phyloP scores from a whole-genome alignment of 2,113 vertebrate species.

The Mesitornis unicolor region DNA sequence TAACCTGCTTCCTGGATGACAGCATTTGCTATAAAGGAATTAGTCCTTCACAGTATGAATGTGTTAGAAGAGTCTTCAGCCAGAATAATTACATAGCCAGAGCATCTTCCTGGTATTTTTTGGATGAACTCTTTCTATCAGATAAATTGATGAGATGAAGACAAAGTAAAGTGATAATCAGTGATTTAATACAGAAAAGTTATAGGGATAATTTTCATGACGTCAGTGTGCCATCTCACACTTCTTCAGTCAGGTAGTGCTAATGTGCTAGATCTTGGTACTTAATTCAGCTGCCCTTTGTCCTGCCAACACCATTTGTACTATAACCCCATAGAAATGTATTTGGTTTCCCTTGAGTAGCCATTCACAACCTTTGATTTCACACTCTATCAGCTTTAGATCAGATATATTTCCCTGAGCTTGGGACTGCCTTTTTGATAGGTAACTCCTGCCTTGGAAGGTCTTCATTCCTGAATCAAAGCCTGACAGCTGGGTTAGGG shows the following conservation, averaged over 20 bases:
- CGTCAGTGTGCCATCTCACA: not conserved
- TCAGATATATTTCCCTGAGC: slow-evolving; percentile 65
- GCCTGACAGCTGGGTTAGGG: slow-evolving; percentile 15
- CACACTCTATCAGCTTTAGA: slow-evolving; percentile 61
- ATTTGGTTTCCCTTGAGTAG: slow-evolving; percentile 54
- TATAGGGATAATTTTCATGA: not conserved
- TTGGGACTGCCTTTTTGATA: slow-evolving; percentile 58
- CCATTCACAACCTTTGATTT: slow-evolving; percentile 67
- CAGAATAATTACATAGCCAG: not conserved
- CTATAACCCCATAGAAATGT: slow-evolving; percentile 29
- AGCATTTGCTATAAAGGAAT: not conserved
- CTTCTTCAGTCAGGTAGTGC: not conserved
- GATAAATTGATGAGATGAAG: not conserved
- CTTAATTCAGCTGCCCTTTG: slow-evolving; percentile 39
- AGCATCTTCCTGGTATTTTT: not conserved
- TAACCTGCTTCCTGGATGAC: not conserved
- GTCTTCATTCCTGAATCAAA: slow-evolving; percentile 47
- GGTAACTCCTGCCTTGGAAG: slow-evolving; percentile 64
- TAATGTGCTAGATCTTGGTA: not conserved
- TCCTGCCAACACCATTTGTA: slow-evolving; percentile 55
- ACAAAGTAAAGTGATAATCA: not conserved
- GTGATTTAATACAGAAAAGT: not conserved
- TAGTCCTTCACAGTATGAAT: not conserved
- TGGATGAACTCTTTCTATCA: not conserved
- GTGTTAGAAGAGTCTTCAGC: not conserved